phyloP scores from a whole-genome alignment of 2,888 invertebrate species.

The Apodemia mormo region DNA sequence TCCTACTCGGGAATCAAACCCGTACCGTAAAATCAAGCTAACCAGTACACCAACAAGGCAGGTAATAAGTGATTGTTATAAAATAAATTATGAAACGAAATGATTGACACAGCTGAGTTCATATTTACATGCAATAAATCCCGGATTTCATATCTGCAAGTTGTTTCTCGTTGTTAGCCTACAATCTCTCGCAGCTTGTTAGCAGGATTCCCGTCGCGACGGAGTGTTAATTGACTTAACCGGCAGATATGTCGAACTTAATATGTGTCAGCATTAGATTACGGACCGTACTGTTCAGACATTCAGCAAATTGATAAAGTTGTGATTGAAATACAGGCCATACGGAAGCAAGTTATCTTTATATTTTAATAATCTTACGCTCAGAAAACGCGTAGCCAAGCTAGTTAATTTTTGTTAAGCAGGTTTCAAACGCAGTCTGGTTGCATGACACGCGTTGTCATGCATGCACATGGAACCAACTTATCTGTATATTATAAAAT shows the following conservation, averaged over 20 bases:
- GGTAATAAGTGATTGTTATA: too few species aligned
- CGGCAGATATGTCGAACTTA: constrained; percentile 48
- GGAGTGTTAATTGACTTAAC: constrained; percentile 62
- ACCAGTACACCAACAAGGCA: too few species aligned
- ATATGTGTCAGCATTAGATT: constrained; percentile 36
- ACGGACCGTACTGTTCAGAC: constrained; percentile 19
- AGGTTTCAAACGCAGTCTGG: too few species aligned
- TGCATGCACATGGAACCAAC: too few species aligned
- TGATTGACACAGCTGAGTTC: neutral
- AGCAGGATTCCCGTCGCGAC: constrained; percentile 51
- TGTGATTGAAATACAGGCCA: neutral
- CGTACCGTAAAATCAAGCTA: too few species aligned
- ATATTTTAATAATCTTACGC: neutral
- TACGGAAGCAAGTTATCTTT: neutral
- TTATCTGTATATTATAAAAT: too few species aligned
- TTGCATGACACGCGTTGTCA: too few species aligned
- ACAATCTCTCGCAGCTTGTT: constrained; percentile 54
- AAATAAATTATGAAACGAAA: neutral
- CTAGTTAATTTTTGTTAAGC: too few species aligned
- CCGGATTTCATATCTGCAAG: constrained; percentile 27
- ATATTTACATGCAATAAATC: neutral
- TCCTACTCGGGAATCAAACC: too few species aligned
- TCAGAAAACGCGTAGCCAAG: too few species aligned
- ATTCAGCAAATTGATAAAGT: constrained; percentile 19
- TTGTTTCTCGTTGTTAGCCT: constrained; percentile 32